These are phyloP conservation scores for Echinarachnius parma DNA, from an alignment of 53 echinoderm and acorn worm species.

Conservation along the genomic window DNA sequence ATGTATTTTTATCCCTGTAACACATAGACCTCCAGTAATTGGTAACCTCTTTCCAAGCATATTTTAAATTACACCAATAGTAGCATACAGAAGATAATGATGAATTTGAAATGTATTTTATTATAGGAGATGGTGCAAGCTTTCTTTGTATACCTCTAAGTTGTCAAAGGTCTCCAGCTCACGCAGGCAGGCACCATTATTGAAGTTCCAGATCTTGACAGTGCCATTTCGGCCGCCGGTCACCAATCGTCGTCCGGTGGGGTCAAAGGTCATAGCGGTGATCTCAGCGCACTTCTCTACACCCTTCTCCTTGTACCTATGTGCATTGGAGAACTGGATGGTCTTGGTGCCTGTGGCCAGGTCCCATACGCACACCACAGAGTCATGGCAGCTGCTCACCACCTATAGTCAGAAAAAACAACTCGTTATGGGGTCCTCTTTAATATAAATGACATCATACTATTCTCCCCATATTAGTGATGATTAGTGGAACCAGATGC, in stretches of 20 bases:
- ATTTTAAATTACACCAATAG: too few species aligned
- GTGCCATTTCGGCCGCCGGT: slow-evolving; percentile 93
- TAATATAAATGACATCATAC: too few species aligned
- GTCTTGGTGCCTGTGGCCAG: slow-evolving; percentile 88
- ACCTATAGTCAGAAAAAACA: too few species aligned
- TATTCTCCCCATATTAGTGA: too few species aligned
- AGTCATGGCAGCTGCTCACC: slow-evolving; percentile 91
- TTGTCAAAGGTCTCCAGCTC: slow-evolving; percentile 84
- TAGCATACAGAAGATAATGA: too few species aligned
- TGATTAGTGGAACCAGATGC: too few species aligned
- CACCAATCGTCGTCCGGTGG: slow-evolving; percentile 72
- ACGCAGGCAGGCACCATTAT: slow-evolving; percentile 93
- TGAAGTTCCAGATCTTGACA: slow-evolving; percentile 99
- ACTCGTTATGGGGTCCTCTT: too few species aligned
- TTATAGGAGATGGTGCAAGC: too few species aligned
- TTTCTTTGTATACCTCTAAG: slow-evolving; percentile 61
- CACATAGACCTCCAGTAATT: too few species aligned
- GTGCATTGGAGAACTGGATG: slow-evolving; percentile 93
- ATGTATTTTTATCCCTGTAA: too few species aligned
- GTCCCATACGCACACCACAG: slow-evolving; percentile 98
- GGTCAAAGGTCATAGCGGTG: slow-evolving; percentile 99
- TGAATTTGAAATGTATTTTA: too few species aligned
- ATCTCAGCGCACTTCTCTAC: slow-evolving; percentile 88
- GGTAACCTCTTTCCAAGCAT: too few species aligned
- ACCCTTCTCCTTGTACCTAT: slow-evolving; percentile 90